phyloP scores from a whole-genome alignment of 2,113 vertebrate genomes.

The Engraulis encrasicolus region DNA sequence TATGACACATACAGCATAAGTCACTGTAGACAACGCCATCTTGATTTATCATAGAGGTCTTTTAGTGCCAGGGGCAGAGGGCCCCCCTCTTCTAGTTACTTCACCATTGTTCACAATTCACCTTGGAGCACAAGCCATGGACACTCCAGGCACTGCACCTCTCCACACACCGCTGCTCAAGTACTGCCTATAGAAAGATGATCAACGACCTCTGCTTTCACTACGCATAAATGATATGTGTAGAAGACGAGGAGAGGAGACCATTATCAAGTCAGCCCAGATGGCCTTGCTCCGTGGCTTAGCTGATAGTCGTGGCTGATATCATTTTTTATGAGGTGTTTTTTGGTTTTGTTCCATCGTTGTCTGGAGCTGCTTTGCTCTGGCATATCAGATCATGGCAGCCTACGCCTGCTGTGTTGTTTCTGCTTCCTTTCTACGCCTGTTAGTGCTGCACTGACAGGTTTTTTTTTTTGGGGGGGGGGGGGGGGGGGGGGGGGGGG shows the following conservation, averaged over 20 bases:
- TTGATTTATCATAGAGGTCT: background rate
- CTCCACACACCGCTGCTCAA: background rate
- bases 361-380: background rate
- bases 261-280: constrained; percentile 56
- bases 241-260: constrained; percentile 34
- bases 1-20: background rate
- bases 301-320: constrained; percentile 52
- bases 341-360: background rate
- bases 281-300: constrained; percentile 46
- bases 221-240: constrained; percentile 32
- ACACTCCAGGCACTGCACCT: constrained; percentile 6
- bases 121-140: background rate
- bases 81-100: background rate
- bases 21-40: background rate
- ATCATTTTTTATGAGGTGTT: constrained; percentile 55
- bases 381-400: constrained; percentile 15
- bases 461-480: too few relatives aligned
- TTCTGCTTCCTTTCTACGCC: constrained; percentile 27
- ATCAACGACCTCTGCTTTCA: constrained; percentile 36
- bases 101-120: background rate
- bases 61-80: background rate
- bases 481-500: too few relatives aligned
- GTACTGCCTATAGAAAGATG: constrained; percentile 29
- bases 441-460: constrained; percentile 15
- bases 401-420: background rate